A percentile compares a stretch with the other conserved stretches of the same genome.
These are phyloP conservation scores for Gymnosoma rotundatum DNA, from an alignment of 2,888 invertebrate genomes.

Conservation along the genomic window DNA sequence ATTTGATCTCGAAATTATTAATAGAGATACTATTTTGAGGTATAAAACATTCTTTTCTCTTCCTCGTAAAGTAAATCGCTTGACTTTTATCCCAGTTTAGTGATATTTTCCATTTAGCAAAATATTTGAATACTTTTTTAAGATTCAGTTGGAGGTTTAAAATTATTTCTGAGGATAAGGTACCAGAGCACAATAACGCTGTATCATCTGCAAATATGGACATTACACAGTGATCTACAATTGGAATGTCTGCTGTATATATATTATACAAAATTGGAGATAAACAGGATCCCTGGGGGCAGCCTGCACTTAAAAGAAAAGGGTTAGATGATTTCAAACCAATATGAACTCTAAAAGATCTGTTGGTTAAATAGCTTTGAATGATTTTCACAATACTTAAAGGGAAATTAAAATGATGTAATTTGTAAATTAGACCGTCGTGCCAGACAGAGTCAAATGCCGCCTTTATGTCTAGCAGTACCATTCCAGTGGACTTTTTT, in stretches of 20 bases:
- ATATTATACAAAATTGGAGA: neutral
- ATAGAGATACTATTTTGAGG: too few relatives aligned
- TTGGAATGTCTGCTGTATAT: neutral
- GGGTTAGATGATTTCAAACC: neutral
- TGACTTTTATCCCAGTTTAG: neutral
- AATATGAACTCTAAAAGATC: conserved; percentile 1
- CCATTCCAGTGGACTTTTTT: conserved; percentile 4
- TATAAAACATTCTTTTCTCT: too few relatives aligned
- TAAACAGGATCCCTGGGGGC: neutral
- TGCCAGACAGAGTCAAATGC: conserved; percentile 8
- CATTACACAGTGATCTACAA: too few relatives aligned
- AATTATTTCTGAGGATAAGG: neutral
- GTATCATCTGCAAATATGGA: neutral
- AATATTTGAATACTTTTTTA: neutral
- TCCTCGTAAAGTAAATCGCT: neutral
- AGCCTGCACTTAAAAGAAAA: neutral
- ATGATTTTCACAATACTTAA: neutral
- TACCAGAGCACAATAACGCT: neutral
- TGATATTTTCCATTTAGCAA: neutral
- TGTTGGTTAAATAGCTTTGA: neutral
- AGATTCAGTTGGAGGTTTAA: neutral
- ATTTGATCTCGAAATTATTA: too few relatives aligned
- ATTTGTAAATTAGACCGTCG: neutral
- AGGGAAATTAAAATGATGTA: neutral
- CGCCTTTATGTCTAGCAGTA: conserved; percentile 1